These are phyloP conservation scores for Pluvialis apricaria DNA, from an alignment of 2,113 vertebrate genomes.

Conservation along the genomic window DNA sequence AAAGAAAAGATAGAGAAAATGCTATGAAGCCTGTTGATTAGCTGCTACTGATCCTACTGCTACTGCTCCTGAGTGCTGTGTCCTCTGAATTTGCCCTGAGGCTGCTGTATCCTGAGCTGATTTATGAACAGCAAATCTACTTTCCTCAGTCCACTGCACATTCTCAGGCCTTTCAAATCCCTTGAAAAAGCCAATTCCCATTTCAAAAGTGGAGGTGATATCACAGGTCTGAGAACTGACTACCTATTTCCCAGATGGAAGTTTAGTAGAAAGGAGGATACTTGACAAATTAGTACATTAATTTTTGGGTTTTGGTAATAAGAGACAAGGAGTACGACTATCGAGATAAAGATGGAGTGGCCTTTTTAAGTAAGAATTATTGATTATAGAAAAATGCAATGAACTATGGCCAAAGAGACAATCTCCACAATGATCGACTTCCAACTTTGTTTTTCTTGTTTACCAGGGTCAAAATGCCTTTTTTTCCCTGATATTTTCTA, in stretches of 20 bases:
- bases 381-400: not conserved
- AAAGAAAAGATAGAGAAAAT: not conserved
- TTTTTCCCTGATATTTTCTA: not conserved
- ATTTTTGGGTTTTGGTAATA: not conserved
- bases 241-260: not conserved
- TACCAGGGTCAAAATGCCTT: not conserved
- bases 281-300: not conserved
- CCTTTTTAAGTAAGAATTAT: not conserved
- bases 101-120: not conserved
- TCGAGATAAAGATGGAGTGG: not conserved
- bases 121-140: not conserved
- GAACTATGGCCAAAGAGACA: not conserved
- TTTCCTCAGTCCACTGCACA: not conserved
- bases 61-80: not conserved
- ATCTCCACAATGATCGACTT: not conserved
- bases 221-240: not conserved
- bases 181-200: not conserved
- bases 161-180: not conserved
- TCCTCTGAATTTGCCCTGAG: not conserved
- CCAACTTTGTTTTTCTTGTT: not conserved
- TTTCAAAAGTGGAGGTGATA: not conserved
- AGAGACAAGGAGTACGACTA: not conserved
- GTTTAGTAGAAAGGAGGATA: not conserved
- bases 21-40: not conserved
- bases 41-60: not conserved